Evolutionary conservation across 2,113 vertebrate genomes (phyloP), one percentile per base, ranked within the genome.

Genomic region (Axis porcinus): DNA sequence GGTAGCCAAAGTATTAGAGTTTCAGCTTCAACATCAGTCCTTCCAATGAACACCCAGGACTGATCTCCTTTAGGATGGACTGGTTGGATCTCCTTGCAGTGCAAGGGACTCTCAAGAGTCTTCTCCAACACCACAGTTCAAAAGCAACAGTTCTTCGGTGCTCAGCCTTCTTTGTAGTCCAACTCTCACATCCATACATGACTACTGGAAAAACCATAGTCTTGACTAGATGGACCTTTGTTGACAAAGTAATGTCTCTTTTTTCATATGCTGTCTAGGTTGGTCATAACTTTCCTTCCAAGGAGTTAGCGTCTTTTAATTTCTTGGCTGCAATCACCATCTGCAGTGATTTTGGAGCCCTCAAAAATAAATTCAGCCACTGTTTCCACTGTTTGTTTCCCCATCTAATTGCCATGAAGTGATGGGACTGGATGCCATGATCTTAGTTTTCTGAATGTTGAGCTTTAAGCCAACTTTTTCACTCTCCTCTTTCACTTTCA

Each of bases 311-410:
- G 0, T n/a, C 62, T n/a, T 67, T n/a, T 67, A n/a, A n/a, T 67
- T 67, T 67, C 62, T n/a, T 67, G 64, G 33, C 64, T 67, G 4
- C 33, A n/a, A 0, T n/a, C 64, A n/a, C 16, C 33, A 67, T n/a
- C 64, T 67, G 33, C 4, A n/a, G 16, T 67, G 33, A 67, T 67
- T 67, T 5, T n/a, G 64, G 64, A 67, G 33, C 33, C 64, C 16
- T 0, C 0, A 0, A 67, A 67, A n/a, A n/a, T n/a, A 64, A 64
- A 67, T 16, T 67, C 14, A 3, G 28, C 3, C 14, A 62, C 60
- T 62, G 58, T 62, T 30, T 62, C 58, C 60, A 64, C 60, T 64
- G 62, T 64, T 64, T 64, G 62, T 64, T 64, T 64, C 30, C 62
- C 30, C 30, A 64, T 64, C 30, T n/a, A 64, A 17, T n/a, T 64